Conservation (phyloP, 2,113 vertebrate genomes). For the Alouatta palliata region DNA sequence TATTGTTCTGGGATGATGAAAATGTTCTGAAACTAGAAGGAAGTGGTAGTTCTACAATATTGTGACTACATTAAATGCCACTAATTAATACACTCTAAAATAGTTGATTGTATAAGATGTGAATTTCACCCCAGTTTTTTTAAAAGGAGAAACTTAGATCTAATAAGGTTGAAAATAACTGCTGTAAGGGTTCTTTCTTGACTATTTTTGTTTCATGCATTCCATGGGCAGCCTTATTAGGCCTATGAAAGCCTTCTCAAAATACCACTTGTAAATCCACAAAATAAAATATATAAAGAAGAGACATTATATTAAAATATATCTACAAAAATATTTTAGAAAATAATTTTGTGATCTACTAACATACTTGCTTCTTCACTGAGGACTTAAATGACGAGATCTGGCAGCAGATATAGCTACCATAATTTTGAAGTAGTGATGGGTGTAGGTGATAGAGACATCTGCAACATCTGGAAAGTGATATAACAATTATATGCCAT, state of each 20-base stretch:
- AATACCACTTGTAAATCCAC: neutral
- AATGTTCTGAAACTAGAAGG: neutral
- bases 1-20: neutral
- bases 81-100: neutral
- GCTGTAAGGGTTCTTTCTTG: neutral
- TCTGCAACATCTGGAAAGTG: neutral
- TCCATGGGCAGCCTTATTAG: neutral
- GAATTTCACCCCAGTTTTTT: neutral
- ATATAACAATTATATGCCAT: neutral
- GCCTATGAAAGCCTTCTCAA: neutral
- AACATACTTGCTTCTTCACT: neutral
- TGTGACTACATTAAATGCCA: neutral
- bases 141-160: neutral
- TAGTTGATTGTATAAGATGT: neutral
- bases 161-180: neutral
- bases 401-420: neutral
- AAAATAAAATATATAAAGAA: neutral
- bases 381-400: neutral
- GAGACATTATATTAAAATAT: neutral
- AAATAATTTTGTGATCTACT: neutral
- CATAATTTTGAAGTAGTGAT: neutral
- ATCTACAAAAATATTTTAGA: slow-evolving; percentile 8
- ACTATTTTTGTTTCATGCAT: neutral
- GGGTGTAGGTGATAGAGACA: neutral
- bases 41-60: neutral